Percentiles rank a stretch among this genome's conserved stretches.
phyloP scores from a whole-genome alignment of 2,888 invertebrate species.

The Cerceris ruficornis region DNA sequence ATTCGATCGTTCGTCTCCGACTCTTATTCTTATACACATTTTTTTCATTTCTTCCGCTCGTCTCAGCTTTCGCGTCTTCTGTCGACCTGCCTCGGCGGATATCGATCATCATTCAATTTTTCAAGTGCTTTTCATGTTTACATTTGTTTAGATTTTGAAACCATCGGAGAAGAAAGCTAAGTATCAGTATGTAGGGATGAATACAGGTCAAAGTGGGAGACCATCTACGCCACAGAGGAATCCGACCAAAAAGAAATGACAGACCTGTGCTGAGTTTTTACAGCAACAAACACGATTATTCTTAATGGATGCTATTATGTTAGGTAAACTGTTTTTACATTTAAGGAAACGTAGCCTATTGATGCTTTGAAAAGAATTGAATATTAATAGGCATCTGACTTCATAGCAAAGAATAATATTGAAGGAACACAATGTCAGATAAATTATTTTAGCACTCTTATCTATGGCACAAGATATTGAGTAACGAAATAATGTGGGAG shows the following conservation, averaged over 20 bases:
- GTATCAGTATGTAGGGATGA: conserved; percentile 96
- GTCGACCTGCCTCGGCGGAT: too few species aligned
- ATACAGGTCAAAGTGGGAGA: conserved; percentile 85
- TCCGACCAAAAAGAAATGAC: conserved; percentile 86
- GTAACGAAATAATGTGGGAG: conserved; percentile 26
- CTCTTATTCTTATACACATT: too few species aligned
- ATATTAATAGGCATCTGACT: conserved; percentile 29
- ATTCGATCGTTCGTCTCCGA: too few species aligned
- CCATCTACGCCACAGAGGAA: conserved; percentile 93
- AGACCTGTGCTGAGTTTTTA: conserved; percentile 76
- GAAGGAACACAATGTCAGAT: conserved; percentile 38
- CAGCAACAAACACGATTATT: conserved; percentile 78
- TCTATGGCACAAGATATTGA: conserved; percentile 38
- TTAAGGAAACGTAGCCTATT: conserved; percentile 50
- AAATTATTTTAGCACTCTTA: conserved; percentile 50
- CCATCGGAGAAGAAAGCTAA: conserved; percentile 99
- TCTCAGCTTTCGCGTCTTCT: too few species aligned
- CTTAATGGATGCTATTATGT: conserved; percentile 69
- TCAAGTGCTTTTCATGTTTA: not conserved
- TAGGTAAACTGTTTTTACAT: conserved; percentile 55
- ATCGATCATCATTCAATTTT: not conserved
- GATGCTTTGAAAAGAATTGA: conserved; percentile 9
- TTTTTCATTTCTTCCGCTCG: too few species aligned
- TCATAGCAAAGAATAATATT: conserved; percentile 34
- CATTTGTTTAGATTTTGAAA: conserved; percentile 92